These are phyloP conservation scores for Indri indri DNA, from an alignment of 2,113 vertebrate genomes.

Conservation along the genomic window DNA sequence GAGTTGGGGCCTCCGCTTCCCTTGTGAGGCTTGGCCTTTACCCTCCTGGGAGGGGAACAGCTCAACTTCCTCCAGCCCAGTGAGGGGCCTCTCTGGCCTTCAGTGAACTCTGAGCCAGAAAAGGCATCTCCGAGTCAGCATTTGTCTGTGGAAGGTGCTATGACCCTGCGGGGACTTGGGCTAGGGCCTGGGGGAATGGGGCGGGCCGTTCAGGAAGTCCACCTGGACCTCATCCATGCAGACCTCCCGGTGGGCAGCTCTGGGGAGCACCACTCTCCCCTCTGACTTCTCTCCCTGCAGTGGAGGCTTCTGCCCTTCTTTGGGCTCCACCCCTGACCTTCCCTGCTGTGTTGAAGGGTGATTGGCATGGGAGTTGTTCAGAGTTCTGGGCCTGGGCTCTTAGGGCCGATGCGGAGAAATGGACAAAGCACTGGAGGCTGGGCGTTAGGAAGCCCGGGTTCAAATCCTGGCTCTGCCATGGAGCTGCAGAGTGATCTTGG, in stretches of 20 bases:
- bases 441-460: neutral
- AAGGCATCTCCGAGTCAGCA: neutral
- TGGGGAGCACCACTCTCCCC: too few species aligned
- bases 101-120: constrained; percentile 39
- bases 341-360: neutral
- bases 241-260: neutral
- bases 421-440: neutral
- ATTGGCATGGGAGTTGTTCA: neutral
- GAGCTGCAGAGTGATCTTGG: neutral
- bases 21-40: constrained; percentile 17
- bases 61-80: constrained; percentile 29
- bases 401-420: neutral
- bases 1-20: neutral
- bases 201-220: neutral
- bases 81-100: neutral
- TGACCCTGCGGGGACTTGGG: neutral
- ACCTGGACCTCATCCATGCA: neutral
- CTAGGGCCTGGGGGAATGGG: accelerated
- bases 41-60: constrained; percentile 41
- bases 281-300: neutral
- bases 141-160: neutral
- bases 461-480: neutral
- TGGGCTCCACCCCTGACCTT: neutral
- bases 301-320: neutral
- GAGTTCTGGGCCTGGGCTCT: neutral